Conservation (phyloP, 1,140 invertebrate genomes). For the Plodia interpunctella region DNA sequence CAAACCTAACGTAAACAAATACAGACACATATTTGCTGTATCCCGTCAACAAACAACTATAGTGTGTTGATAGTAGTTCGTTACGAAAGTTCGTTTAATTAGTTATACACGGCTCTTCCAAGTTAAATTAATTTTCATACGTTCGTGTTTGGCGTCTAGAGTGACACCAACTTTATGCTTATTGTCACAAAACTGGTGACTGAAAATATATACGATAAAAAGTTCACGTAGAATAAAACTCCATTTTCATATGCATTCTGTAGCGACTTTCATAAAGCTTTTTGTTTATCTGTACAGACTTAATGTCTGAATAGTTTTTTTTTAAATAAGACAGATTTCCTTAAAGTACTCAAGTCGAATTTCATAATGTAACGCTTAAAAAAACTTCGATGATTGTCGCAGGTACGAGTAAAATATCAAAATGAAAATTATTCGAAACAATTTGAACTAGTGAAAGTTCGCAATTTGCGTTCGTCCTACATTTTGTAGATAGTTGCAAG, state of each 20-base stretch:
- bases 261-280: no score
- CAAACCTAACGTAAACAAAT: neutral
- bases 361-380: no score
- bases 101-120: slow-evolving; percentile 18
- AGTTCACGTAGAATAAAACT: neutral
- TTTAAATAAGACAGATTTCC: no score
- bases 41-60: slow-evolving; percentile 9
- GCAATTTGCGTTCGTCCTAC: neutral
- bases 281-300: no score
- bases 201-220: neutral
- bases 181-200: neutral
- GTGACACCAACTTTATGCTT: slow-evolving; percentile 10
- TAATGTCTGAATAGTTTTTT: no score
- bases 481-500: slow-evolving; percentile 15
- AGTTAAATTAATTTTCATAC: slow-evolving; percentile 32
- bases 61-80: slow-evolving; percentile 1
- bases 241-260: no score
- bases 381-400: no score
- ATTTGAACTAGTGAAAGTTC: neutral
- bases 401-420: neutral
- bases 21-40: slow-evolving; percentile 17
- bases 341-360: no score
- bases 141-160: slow-evolving; percentile 15
- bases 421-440: neutral
- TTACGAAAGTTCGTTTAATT: slow-evolving; percentile 24